These are phyloP conservation scores for Drosophila demipolita DNA, from an alignment of 2,888 invertebrate genomes.

Conservation along the genomic window DNA sequence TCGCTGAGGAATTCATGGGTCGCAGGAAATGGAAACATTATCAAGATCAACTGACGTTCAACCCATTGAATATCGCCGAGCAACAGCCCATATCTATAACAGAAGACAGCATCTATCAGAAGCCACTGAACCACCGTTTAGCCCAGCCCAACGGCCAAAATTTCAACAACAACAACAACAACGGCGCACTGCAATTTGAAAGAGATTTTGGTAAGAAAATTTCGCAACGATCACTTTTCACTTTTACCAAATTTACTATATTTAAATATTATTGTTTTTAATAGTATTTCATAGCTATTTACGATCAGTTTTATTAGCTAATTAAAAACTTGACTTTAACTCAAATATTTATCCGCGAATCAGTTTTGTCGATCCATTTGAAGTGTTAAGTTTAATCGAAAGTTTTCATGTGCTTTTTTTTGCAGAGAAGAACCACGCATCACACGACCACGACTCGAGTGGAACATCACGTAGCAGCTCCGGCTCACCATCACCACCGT, in stretches of 20 bases:
- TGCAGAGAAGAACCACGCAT: constrained; percentile 68
- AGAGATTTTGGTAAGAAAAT: constrained; percentile 60
- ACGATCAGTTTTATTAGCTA: not conserved
- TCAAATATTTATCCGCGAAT: not conserved
- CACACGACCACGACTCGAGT: constrained; percentile 68
- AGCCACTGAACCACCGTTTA: constrained; percentile 69
- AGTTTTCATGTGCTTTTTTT: not conserved
- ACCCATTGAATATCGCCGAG: constrained; percentile 83
- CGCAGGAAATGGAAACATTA: constrained; percentile 98
- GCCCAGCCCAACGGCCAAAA: constrained; percentile 62
- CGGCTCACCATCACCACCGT: constrained; percentile 76
- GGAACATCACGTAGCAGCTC: constrained; percentile 74
- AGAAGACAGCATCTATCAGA: constrained; percentile 45
- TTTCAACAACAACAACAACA: constrained; percentile 39
- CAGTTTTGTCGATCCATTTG: not conserved
- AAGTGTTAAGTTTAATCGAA: not conserved
- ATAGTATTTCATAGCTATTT: not conserved
- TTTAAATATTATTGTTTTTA: too few species aligned
- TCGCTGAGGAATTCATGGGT: constrained; percentile 98
- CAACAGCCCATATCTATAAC: constrained; percentile 75
- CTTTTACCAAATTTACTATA: too few species aligned
- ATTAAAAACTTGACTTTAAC: not conserved
- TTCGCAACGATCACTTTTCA: not conserved
- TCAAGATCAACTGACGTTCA: constrained; percentile 90
- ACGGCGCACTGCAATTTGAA: constrained; percentile 52